Evolutionary conservation across 2,888 invertebrate species (phyloP).

Genomic region (Sabatieria punctata): DNA sequence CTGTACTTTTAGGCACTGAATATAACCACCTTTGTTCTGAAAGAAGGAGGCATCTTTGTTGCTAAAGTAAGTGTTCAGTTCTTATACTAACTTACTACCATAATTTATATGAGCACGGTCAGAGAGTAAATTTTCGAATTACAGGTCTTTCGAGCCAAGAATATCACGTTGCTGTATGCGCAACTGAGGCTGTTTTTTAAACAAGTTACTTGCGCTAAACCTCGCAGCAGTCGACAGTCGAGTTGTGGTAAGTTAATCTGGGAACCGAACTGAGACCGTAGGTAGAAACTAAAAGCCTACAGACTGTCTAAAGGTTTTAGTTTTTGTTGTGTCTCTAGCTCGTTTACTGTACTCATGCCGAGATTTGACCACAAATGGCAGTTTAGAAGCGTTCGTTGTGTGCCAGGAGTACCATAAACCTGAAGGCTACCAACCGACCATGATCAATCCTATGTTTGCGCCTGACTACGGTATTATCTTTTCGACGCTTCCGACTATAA

Average conservation of each 20-base stretch:
- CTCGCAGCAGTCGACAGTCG: slow-evolving; percentile 83
- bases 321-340: too few species aligned
- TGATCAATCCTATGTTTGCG: slow-evolving; percentile 68
- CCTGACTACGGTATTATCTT: slow-evolving; percentile 31
- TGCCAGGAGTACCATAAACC: slow-evolving; percentile 71
- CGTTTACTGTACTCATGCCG: too few species aligned
- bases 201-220: slow-evolving; percentile 73
- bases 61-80: slow-evolving; percentile 54
- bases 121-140: slow-evolving; percentile 12
- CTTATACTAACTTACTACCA: too few species aligned
- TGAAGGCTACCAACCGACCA: slow-evolving; percentile 61
- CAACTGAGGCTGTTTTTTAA: slow-evolving; percentile 79
- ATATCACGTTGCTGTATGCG: slow-evolving; percentile 67
- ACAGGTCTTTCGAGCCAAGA: slow-evolving; percentile 81
- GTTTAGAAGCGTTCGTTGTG: slow-evolving; percentile 73
- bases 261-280: too few species aligned
- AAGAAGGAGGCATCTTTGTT: slow-evolving; percentile 71
- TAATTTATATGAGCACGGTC: too few species aligned
- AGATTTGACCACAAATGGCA: slow-evolving; percentile 4
- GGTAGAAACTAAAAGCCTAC: too few species aligned
- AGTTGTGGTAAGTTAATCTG: slow-evolving; percentile 58
- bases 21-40: slow-evolving; percentile 77
- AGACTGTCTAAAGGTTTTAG: too few species aligned
- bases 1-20: slow-evolving; percentile 52
- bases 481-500: not conserved